Conservation (phyloP, 2,113 vertebrate species). For the Laticauda laticaudata region DNA sequence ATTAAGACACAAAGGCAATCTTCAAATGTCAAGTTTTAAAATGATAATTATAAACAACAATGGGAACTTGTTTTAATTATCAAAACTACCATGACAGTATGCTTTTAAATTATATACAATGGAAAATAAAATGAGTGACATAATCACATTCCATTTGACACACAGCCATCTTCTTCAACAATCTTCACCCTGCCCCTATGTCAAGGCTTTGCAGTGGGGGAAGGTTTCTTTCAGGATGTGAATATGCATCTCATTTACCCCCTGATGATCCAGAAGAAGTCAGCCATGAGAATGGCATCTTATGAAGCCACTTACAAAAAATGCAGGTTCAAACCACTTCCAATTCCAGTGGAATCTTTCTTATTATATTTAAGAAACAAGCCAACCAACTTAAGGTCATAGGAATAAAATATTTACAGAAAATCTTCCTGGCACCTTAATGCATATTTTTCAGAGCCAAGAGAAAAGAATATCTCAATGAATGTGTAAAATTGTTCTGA, state of each 20-base stretch:
- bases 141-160: slow-evolving; percentile 68
- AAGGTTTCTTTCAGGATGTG: slow-evolving; percentile 11
- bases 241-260: slow-evolving; percentile 40
- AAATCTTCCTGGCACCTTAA: slow-evolving; percentile 27
- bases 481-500: background rate
- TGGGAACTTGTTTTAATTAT: slow-evolving; percentile 63
- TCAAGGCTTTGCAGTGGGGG: slow-evolving; percentile 54
- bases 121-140: slow-evolving; percentile 68
- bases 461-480: background rate
- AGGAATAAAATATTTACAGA: slow-evolving; percentile 45
- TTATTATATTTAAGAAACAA: slow-evolving; percentile 44
- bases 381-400: slow-evolving; percentile 36
- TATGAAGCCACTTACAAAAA: slow-evolving; percentile 43
- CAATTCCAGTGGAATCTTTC: slow-evolving; percentile 49
- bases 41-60: slow-evolving; percentile 67
- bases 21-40: slow-evolving; percentile 64
- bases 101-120: slow-evolving; percentile 67
- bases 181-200: slow-evolving; percentile 58
- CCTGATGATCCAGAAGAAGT: slow-evolving; percentile 32
- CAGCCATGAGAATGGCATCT: slow-evolving; percentile 26
- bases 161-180: slow-evolving; percentile 60
- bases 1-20: slow-evolving; percentile 57
- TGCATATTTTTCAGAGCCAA: slow-evolving; percentile 22
- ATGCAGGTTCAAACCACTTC: slow-evolving; percentile 40
- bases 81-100: slow-evolving; percentile 64